These are phyloP conservation scores for Ormyrus thymus DNA, from an alignment of 2,888 invertebrate species.

Conservation along the genomic window DNA sequence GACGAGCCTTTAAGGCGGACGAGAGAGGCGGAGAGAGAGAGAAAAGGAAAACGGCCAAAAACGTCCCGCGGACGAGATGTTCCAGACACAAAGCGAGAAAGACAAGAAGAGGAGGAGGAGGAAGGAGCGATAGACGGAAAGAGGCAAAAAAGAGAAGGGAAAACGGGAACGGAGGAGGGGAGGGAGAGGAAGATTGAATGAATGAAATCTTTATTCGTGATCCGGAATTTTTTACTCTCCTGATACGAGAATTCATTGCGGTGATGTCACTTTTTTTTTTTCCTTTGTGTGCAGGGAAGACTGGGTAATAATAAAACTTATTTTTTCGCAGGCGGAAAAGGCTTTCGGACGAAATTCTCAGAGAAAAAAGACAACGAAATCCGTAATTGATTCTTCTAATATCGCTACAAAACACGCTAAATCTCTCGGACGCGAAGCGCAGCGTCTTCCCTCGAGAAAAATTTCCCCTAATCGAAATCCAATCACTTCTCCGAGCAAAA, in stretches of 20 bases:
- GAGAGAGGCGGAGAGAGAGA: slow-evolving; percentile 10
- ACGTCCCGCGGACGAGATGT: not conserved
- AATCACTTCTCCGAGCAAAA: not conserved
- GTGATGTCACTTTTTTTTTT: too few species aligned
- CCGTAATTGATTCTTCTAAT: not conserved
- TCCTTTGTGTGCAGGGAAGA: too few species aligned
- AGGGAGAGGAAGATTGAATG: slow-evolving; percentile 6
- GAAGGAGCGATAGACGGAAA: not conserved
- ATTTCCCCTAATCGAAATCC: not conserved
- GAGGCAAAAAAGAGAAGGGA: not conserved
- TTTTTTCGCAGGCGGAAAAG: too few species aligned
- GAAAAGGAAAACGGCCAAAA: slow-evolving; percentile 32
- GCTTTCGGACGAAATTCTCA: not conserved
- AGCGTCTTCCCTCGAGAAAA: too few species aligned
- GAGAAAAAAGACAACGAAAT: not conserved
- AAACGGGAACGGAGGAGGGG: not conserved
- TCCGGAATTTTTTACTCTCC: too few species aligned
- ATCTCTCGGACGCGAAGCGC: too few species aligned
- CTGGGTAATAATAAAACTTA: too few species aligned
- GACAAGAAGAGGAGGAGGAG: slow-evolving; percentile 1
- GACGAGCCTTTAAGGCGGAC: not conserved
- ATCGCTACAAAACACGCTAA: too few species aligned
- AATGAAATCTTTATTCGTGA: slow-evolving; percentile 14
- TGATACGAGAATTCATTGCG: too few species aligned
- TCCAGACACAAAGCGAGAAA: slow-evolving; percentile 7